Evolutionary conservation across 2,888 invertebrate species (phyloP).

Genomic region (Tetropium fuscum): DNA sequence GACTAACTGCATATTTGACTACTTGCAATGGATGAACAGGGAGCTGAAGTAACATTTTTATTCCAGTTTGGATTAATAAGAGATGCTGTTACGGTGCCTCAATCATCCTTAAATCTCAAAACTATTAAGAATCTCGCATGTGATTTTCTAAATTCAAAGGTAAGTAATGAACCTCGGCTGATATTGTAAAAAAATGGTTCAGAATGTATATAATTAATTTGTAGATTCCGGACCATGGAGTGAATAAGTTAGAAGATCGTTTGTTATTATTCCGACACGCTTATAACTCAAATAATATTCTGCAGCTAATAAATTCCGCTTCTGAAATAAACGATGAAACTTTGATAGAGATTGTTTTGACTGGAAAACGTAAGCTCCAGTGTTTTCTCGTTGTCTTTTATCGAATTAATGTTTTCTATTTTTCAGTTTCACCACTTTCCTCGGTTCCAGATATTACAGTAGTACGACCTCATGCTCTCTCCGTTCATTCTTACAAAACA

Average conservation of each 20-base stretch:
- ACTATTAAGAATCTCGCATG: slow-evolving; percentile 94
- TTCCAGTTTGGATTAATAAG: slow-evolving; percentile 95
- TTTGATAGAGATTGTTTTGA: slow-evolving; percentile 95
- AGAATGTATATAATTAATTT: slow-evolving; percentile 29
- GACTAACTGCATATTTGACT: slow-evolving; percentile 4
- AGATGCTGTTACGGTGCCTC: slow-evolving; percentile 88
- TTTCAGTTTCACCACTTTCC: slow-evolving; percentile 38
- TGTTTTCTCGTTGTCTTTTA: slow-evolving; percentile 13
- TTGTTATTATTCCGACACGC: slow-evolving; percentile 96
- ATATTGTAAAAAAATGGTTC: not conserved
- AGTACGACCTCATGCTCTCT: slow-evolving; percentile 90
- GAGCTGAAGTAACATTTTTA: slow-evolving; percentile 89
- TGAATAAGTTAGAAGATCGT: slow-evolving; percentile 90
- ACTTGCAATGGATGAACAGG: slow-evolving; percentile 74
- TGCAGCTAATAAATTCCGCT: slow-evolving; percentile 91
- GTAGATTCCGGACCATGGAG: slow-evolving; percentile 93
- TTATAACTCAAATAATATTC: slow-evolving; percentile 91
- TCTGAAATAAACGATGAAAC: slow-evolving; percentile 95
- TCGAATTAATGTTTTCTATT: not conserved
- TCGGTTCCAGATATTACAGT: slow-evolving; percentile 67
- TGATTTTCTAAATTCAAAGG: slow-evolving; percentile 94
- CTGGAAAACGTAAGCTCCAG: slow-evolving; percentile 75
- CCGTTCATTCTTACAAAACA: slow-evolving; percentile 98
- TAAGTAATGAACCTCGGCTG: slow-evolving; percentile 66
- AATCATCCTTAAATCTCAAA: slow-evolving; percentile 85